Base-by-base conservation (phyloP, 2,113 vertebrate species). In the Centropus bengalensis region DNA sequence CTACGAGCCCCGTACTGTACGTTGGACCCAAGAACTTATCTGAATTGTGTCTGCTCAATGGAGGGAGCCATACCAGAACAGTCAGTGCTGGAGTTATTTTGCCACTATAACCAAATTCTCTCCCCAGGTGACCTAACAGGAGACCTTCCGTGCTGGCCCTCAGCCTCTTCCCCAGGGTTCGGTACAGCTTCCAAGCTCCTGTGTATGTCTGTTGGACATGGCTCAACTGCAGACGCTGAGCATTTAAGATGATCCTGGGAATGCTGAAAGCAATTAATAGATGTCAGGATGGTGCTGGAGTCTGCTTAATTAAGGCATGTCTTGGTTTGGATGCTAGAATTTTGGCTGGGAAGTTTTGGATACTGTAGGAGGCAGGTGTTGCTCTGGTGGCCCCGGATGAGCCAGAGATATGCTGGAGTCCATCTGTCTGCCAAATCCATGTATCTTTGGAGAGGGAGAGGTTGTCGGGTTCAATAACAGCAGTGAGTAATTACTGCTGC, bases 381-480 rank as follows among this genome's bases (percentile, higher is more conserved):
- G 76, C 30, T 32, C 10, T 3, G 6, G 19, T 69, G 42, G 27
- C 28, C 52, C 56, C 82, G 60, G 56, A 12, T 45, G 83, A 93
- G 86, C 47, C 5, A 38, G 52, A 38, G 47, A 14, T 45, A 21
- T 30, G 28, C 55, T 40, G 5, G 74, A 89, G 78, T 44, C 89
- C 74, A 64, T 78, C 84, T 89, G 62, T 38, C 78, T 2, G 5
- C 81, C 81, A 59, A 84, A 84, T 52, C 77, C 58, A 4, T 8
- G 52, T 49, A 27, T 78, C 91, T 79, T 51, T 33, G 59, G 71
- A 69, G 88, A 38, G 13, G 56, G 45, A 69, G 51, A 27, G 47
- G 49, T 28, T 81, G 69, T 87, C 89, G 85, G 81, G 7, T 87
- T 75, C 89, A 75, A 89, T 75, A 87, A 51, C 28, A 84, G 62